Conservation (phyloP, 2,888 invertebrate species). For the Geophilus truncorum region DNA sequence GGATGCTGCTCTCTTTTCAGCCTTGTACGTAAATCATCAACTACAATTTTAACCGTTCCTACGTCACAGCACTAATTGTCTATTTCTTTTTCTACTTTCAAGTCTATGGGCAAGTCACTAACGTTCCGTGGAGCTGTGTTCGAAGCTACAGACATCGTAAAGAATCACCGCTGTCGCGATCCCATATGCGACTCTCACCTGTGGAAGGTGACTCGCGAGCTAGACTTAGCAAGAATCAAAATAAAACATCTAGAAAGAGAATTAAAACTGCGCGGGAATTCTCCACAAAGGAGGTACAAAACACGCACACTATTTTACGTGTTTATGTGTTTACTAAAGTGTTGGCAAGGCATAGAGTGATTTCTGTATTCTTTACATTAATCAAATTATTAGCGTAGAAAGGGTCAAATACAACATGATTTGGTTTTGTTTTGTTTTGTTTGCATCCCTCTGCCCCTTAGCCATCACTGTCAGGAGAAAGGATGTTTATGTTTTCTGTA, state of each 20-base stretch:
- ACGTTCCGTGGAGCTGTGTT: slow-evolving; percentile 75
- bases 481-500: not conserved
- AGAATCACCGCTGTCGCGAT: slow-evolving; percentile 69
- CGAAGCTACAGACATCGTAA: slow-evolving; percentile 70
- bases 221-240: slow-evolving; percentile 77
- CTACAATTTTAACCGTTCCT: not conserved
- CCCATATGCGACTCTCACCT: slow-evolving; percentile 69
- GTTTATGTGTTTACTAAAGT: not conserved
- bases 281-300: not conserved
- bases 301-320: not conserved
- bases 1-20: slow-evolving; percentile 93
- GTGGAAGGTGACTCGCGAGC: slow-evolving; percentile 78
- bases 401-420: not conserved
- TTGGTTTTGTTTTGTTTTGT: not conserved
- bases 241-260: slow-evolving; percentile 75
- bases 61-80: too few species aligned
- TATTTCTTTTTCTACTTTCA: too few species aligned
- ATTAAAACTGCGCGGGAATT: not conserved
- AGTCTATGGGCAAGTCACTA: slow-evolving; percentile 68
- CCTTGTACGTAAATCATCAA: slow-evolving; percentile 58
- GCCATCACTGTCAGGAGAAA: not conserved
- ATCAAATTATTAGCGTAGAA: too few species aligned
- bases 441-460: not conserved
- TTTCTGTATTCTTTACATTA: too few species aligned
- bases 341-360: not conserved